A percentile compares a stretch with the other conserved stretches of the same genome.
Evolutionary conservation across 2,113 vertebrate species (phyloP).

Genomic region (Pelecanoides urinatrix): DNA sequence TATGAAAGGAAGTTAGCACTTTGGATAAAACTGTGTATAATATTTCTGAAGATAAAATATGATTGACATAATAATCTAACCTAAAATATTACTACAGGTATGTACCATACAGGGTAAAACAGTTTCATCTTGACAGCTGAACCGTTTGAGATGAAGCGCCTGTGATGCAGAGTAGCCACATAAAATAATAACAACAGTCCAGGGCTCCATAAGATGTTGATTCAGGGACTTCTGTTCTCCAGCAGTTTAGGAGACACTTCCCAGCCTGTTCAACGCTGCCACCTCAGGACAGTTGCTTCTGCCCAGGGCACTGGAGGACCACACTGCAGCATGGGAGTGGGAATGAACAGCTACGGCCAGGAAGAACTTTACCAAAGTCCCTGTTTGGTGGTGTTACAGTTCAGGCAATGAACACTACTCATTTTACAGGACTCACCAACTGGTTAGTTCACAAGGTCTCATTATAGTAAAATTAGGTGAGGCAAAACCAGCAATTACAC

Average conservation of each 20-base stretch:
- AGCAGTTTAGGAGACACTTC: neutral
- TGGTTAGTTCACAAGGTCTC: neutral
- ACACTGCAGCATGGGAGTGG: rapidly evolving
- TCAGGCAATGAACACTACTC: neutral
- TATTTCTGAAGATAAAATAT: neutral
- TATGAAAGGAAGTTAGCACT: neutral
- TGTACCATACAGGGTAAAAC: neutral
- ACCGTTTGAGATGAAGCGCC: neutral
- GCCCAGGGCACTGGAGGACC: neutral
- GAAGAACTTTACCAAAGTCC: neutral
- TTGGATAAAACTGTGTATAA: neutral
- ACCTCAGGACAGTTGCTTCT: neutral
- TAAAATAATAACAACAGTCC: neutral
- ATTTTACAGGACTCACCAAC: neutral
- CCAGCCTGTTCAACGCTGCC: neutral
- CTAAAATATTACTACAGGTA: neutral
- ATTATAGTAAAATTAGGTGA: neutral
- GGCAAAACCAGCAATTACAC: neutral
- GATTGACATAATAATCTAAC: neutral
- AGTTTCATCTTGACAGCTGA: neutral
- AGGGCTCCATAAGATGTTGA: neutral
- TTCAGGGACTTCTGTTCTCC: neutral
- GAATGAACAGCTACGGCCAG: neutral
- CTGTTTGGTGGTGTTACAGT: neutral
- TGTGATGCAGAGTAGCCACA: neutral